Evolutionary conservation across 2,113 vertebrate species (phyloP), one percentile per base, ranked within the genome.

Genomic region (Sylvia atricapilla): DNA sequence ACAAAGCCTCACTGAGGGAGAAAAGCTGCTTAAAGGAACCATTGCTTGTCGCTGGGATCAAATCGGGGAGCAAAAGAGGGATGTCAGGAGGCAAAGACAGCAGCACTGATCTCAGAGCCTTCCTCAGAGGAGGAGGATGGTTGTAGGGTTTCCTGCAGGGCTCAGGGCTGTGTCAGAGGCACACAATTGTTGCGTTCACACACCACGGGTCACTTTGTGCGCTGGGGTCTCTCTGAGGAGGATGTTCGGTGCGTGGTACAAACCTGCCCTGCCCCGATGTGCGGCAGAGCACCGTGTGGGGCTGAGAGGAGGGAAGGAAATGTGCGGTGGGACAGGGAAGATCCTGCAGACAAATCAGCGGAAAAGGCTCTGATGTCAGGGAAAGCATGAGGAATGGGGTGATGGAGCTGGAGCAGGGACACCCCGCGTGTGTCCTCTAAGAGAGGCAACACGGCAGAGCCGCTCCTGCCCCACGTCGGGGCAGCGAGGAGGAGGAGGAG

Each of bases 11-110:
- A 24, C 8, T 0, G 16, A 39, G 44, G 43, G 31, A 37, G 35
- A 0, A 20, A 91, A 82, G 35, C 10, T 15, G 20, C 50, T 82
- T 28, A 37, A 78, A 62, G n/a, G 49, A 30, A 7, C 27, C 25
- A 5, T 0, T 5, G 17, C 22, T 1, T 2, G 7, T 5, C n/a
- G 47, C 31, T 76, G 62, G 35, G 19, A 31, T 3, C 0, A 1
- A 33, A 31, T 8, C 37, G 2, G 37, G 43, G 50, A 16, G 27
- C 6, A 24, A 17, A 84, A 6, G 7, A 24, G 19, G 33, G 13
- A 11, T 33, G 18, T 41, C 47, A 28, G 30, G 64, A 58, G 31
- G 24, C 49, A 60, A 22, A 41, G 11, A 0, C 33, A 47, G 10
- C 53, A 31, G 6, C 14, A 20, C 1, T 25, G 50, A 10, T 11